These are phyloP conservation scores for Vulpes lagopus DNA, from an alignment of 2,113 vertebrate species.

Conservation along the genomic window DNA sequence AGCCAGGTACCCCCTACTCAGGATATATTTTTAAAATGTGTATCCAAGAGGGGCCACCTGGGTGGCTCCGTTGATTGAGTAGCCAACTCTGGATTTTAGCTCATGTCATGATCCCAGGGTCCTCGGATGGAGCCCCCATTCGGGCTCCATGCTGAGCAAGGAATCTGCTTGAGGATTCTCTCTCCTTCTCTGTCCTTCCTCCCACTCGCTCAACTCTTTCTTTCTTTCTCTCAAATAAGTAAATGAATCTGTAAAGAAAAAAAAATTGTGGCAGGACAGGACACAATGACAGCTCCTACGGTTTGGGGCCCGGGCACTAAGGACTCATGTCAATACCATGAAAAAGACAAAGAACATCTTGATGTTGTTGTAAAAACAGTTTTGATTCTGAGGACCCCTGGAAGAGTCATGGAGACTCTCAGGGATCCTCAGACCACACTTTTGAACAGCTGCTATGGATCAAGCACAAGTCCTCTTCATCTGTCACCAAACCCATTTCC, in stretches of 20 bases:
- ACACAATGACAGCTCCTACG: rapidly evolving
- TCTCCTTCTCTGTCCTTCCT: not conserved
- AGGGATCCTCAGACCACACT: not conserved
- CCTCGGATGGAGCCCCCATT: not conserved
- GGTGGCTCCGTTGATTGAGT: not conserved
- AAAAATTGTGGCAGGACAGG: too few species aligned
- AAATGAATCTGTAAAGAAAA: not conserved
- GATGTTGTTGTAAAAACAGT: not conserved
- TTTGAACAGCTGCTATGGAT: not conserved
- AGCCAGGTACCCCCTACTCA: not conserved
- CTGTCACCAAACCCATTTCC: not conserved
- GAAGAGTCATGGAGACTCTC: not conserved
- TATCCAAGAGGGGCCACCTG: not conserved
- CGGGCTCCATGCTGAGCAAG: rapidly evolving
- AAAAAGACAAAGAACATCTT: not conserved
- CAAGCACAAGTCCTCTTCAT: not conserved
- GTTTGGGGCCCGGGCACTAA: not conserved
- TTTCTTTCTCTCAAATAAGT: not conserved
- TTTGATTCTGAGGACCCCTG: not conserved
- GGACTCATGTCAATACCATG: too few species aligned
- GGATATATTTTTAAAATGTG: not conserved
- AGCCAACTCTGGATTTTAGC: not conserved
- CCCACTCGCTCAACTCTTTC: not conserved
- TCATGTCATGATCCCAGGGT: not conserved
- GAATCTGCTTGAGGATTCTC: not conserved